Conservation (phyloP, 35 echinoderm and acorn worm species). For the Lytechinus pictus region DNA sequence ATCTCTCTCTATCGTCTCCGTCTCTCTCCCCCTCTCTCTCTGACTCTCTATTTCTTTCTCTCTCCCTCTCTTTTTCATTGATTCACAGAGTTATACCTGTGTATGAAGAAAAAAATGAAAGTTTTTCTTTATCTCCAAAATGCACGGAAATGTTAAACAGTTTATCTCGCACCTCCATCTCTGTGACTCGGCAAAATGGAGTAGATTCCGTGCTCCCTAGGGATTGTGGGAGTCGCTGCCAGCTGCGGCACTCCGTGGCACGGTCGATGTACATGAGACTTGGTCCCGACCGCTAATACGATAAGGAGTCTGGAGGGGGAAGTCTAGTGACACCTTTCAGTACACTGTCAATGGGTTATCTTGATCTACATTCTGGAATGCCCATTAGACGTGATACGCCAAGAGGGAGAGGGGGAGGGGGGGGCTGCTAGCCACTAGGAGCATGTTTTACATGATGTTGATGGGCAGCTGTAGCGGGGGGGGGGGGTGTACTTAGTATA, state of each 20-base stretch:
- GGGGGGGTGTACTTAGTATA: no score
- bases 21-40: no score
- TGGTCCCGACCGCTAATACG: slow-evolving; percentile 23
- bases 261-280: neutral
- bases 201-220: slow-evolving; percentile 1
- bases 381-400: slow-evolving; percentile 20
- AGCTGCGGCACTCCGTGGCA: neutral
- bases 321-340: slow-evolving; percentile 29
- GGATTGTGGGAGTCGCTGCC: slow-evolving; percentile 17
- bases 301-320: slow-evolving; percentile 27
- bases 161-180: slow-evolving; percentile 18
- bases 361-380: slow-evolving; percentile 12
- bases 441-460: neutral
- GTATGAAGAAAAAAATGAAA: neutral
- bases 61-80: neutral
- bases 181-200: slow-evolving; percentile 38
- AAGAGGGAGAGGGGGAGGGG: neutral
- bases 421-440: no score
- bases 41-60: neutral
- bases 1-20: neutral
- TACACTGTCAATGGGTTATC: slow-evolving; percentile 23
- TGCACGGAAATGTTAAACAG: slow-evolving; percentile 39
- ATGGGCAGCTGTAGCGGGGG: neutral
- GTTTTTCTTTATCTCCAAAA: slow-evolving; percentile 5
- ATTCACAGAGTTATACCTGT: neutral